Evolutionary conservation across 2,113 vertebrate genomes (phyloP), one percentile per base, ranked within the genome.

Genomic region (Cyrtonyx montezumae): DNA sequence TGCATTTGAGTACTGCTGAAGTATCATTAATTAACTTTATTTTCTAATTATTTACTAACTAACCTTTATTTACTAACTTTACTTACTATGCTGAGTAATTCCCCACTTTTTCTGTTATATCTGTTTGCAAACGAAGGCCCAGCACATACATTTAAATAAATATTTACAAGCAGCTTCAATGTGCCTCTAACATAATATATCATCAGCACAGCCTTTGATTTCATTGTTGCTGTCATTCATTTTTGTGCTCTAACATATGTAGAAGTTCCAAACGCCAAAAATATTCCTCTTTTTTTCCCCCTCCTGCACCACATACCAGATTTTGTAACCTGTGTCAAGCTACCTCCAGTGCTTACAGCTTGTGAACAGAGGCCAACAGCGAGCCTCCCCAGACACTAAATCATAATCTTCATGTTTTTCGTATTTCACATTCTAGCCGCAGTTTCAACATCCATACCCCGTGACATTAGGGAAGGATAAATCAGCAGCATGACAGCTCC

Each of bases 401-500:
- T 98, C 98, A 98, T 98, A 98, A 98, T 98, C 98, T 98, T 97
- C 98, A 91, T 98, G 98, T 97, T 98, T 98, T 97, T 97, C 97
- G 98, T 98, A 98, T 98, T 99, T 98, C 95, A 94, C 98, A 98
- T 99, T 98, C 98, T 98, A 98, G 98, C 98, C 97, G 94, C 98
- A 97, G 96, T 98, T 98, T 98, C 98, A 97, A 98, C 98, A 98
- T 98, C 98, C 98, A 86, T 98, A 96, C 98, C 98, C 98, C 98
- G 94, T 98, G 98, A 99, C 98, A 98, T 97, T 97, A 98, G 97
- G 96, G 90, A 89, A 92, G 97, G 96, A 98, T 99, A 99, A 99
- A 99, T 99, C 99, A 99, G 94, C 80, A 46, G 96, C 96, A 92
- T 97, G 98, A 98, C 98, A 98, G 98, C 98, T 98, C 98, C 98